phyloP scores from a whole-genome alignment of 64 coral and sea anemone species.

The Porites lutea region DNA sequence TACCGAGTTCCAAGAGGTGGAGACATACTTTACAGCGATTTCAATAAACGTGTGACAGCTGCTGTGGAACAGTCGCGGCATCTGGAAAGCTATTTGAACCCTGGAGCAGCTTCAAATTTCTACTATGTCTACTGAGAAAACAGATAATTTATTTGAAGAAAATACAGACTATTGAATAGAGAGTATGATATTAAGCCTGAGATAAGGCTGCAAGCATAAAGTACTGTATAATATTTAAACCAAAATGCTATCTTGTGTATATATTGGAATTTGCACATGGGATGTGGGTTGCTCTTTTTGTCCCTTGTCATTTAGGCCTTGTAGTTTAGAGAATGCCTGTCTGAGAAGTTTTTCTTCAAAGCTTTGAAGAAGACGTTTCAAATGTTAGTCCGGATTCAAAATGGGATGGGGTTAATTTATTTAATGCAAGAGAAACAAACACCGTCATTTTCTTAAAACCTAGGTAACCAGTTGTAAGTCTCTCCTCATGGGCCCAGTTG shows the following conservation, averaged over 20 bases:
- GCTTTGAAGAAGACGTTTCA: not conserved
- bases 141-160: conserved; percentile 69
- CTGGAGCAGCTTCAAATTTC: conserved; percentile 70
- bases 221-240: conserved; percentile 89
- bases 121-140: conserved; percentile 86
- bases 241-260: conserved; percentile 53
- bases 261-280: conserved; percentile 64
- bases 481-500: too few species aligned
- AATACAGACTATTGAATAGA: conserved; percentile 68
- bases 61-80: conserved; percentile 75
- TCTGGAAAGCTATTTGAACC: conserved; percentile 77
- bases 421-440: not conserved
- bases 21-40: conserved; percentile 84
- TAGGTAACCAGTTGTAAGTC: not conserved
- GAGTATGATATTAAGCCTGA: conserved; percentile 34
- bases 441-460: not conserved
- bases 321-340: not conserved
- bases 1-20: conserved; percentile 92
- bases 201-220: conserved; percentile 54
- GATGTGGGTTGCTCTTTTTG: not conserved
- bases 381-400: not conserved
- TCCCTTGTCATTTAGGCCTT: not conserved
- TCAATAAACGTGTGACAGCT: conserved; percentile 75
- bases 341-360: not conserved
- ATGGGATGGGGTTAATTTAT: conserved; percentile 42